Evolutionary conservation across 2,797 vertebrate species (phyloP).

Genomic region (Phylloscopus collybita): DNA sequence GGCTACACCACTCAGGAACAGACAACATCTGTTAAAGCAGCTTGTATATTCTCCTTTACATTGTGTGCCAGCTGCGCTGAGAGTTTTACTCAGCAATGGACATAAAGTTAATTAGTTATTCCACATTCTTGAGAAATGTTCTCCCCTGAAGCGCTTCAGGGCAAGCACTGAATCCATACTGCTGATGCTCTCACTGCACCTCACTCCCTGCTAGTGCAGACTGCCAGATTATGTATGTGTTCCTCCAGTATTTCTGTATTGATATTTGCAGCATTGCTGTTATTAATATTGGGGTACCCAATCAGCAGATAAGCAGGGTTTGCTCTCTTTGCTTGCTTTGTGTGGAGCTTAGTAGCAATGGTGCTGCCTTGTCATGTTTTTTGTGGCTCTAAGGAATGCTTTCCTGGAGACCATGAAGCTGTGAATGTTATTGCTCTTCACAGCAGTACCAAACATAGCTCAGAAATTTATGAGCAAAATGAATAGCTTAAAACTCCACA

Average conservation of each 20-base stretch:
- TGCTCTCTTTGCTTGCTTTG: neutral
- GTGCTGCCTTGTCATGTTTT: neutral
- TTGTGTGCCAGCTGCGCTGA: neutral
- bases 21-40: neutral
- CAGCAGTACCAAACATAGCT: neutral
- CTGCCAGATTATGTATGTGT: neutral
- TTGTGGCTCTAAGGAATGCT: neutral
- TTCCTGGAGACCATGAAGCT: neutral
- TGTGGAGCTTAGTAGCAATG: neutral
- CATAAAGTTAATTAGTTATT: neutral
- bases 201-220: neutral
- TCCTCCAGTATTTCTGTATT: neutral
- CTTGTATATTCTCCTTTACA: neutral
- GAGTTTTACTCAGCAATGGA: neutral
- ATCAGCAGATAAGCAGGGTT: neutral
- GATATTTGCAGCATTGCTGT: neutral
- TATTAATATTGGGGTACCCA: neutral
- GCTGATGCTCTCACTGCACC: rapidly evolving
- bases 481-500: neutral
- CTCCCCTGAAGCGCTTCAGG: neutral
- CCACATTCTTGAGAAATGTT: neutral
- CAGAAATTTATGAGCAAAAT: neutral
- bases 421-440: neutral
- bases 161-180: neutral
- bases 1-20: neutral